phyloP scores from a whole-genome alignment of 2,113 vertebrate genomes.

The Chamaea fasciata region DNA sequence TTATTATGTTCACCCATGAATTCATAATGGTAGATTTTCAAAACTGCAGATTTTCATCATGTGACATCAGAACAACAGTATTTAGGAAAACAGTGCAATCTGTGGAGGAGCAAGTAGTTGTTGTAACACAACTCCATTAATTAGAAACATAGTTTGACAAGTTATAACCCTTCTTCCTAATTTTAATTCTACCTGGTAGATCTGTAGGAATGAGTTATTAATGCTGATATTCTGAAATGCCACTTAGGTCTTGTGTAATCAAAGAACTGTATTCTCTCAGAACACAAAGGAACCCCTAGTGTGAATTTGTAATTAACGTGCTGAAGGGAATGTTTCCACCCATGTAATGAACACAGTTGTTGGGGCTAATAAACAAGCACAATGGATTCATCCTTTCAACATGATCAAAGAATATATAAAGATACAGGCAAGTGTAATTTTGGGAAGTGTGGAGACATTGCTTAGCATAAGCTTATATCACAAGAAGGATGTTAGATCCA shows the following conservation, averaged over 20 bases:
- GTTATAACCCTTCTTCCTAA: slow-evolving; percentile 58
- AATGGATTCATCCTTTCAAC: slow-evolving; percentile 51
- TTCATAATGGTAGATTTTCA: neutral
- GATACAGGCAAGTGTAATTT: slow-evolving; percentile 42
- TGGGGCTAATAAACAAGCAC: slow-evolving; percentile 61
- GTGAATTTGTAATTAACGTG: slow-evolving; percentile 61
- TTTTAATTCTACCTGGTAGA: slow-evolving; percentile 63
- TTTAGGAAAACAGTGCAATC: neutral
- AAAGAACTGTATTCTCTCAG: slow-evolving; percentile 67
- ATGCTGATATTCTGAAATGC: slow-evolving; percentile 63
- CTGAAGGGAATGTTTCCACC: slow-evolving; percentile 54
- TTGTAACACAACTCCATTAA: slow-evolving; percentile 31
- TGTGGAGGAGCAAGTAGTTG: neutral
- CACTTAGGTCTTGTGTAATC: slow-evolving; percentile 67
- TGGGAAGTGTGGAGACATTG: slow-evolving; percentile 32
- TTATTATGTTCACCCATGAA: neutral
- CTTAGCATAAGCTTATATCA: slow-evolving; percentile 60
- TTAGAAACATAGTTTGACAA: slow-evolving; percentile 59
- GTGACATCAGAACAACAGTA: neutral
- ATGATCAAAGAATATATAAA: slow-evolving; percentile 62
- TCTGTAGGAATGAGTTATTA: slow-evolving; percentile 70
- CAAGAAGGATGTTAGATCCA: slow-evolving; percentile 10
- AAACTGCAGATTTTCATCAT: neutral
- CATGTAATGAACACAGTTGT: slow-evolving; percentile 28
- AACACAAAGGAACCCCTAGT: slow-evolving; percentile 63